Base-by-base conservation (phyloP, 1,140 invertebrate genomes). In the Hetaerina americana region DNA sequence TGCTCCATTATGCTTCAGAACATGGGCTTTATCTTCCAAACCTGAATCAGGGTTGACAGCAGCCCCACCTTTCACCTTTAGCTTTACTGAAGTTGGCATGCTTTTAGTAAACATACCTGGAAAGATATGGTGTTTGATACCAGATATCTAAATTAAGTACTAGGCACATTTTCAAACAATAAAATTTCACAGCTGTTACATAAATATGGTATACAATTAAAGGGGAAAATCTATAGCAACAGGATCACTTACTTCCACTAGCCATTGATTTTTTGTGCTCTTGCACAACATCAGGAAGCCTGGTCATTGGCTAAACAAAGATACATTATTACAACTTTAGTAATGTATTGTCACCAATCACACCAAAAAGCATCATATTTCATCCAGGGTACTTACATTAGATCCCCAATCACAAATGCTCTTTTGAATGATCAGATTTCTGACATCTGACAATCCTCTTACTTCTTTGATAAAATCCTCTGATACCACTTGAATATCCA, bases 11-110 rank as follows among this genome's bases (percentile, higher is more conserved):
- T 81, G 76, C 73, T 86, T 82, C 78, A 92, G 91, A 8, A 98
- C 91, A 82, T 97, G 95, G 0, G 92, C 90, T 5, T 80, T 79
- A 75, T 94, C 87, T 73, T 89, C 89, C 18, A 98, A 77, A 0
- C 87, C 90, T 70, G 92, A 94, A 27, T 94, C 93, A 0, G 95
- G 94, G 83, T 98, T 96, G 1, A 94, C 90, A 5, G 94, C 93
- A 15, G 88, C 88, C 0, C 93, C 95, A 70, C 88, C 92, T 84
- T 97, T 95, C 12, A 98, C 80, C 75, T 88, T 90, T 71, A 97
- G 78, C 75, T 90, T 96, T 67, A 91, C 84, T 73, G 85, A 86
- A 26, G 84, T 86, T 10, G 88, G 88, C 31, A 80, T 77, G 0
- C 87, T 89, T 78, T 88, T 90, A 26, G 85, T 85, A 76, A 87